Base-by-base conservation (phyloP, 2,888 invertebrate species). In the Helobdella robusta region DNA sequence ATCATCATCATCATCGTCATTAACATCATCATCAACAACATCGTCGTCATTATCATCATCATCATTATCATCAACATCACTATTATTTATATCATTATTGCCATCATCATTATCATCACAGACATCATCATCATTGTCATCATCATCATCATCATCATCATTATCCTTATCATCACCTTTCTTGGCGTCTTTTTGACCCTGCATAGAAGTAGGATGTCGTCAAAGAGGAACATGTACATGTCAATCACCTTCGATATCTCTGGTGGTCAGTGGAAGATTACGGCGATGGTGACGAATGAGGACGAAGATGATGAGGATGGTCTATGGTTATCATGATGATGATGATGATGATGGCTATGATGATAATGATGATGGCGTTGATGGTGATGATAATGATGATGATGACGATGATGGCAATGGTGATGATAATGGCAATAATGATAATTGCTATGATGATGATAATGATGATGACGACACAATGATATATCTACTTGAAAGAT, bases 181-280 rank as follows among this genome's bases (percentile, higher is more conserved):
- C 83, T 81, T 59, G 80, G 79, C 28, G 82, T 76, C 66, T 84
- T 84, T 75, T 84, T 84, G 52, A 82, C 75, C 73, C 83, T 80
- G 0, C 84, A 84, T 65, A 85, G 79, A 64, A 85, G 80, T 34
- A 85, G 78, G 80, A 85, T 84, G 73, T 85, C 85, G 72, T 85
- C 84, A 76, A 85, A 85, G 2, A 85, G 77, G 69, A 85, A 83
- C 65, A 84, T 80, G 73, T 83, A 83, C 75, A 84, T 82, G 73
- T 85, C 84, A 11, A 80, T 78, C 0, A 83, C 80, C 73, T 84
- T 83, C 44, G 83, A 83, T 40, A 82, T 78, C 73, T 85, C 85
- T 81, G 74, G 3, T 6, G 54, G 11, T 50, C 23, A 6, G 30
- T 25, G 23, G 6, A n/a, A 30, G 4, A 30, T 18, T 54, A 15